A percentile compares a stretch with the other conserved stretches of the same genome.
phyloP scores from a whole-genome alignment of 2,113 vertebrate genomes.

The Microtus montanus region DNA sequence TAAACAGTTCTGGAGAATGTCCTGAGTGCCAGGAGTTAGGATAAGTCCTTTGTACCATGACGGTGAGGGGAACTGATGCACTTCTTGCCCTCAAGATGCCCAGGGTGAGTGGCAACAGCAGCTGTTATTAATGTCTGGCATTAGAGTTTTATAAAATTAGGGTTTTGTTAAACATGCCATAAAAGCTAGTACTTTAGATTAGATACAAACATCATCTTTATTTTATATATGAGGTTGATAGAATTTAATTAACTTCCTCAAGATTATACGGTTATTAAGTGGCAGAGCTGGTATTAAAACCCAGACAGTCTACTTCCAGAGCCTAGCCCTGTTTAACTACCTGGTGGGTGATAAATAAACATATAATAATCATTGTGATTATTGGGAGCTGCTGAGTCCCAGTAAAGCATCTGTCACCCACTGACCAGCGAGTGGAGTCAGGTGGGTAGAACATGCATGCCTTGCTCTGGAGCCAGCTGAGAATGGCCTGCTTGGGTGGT shows the following conservation, averaged over 20 bases:
- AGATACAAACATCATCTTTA: conserved; percentile 36
- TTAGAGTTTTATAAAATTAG: conserved; percentile 35
- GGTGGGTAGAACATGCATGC: not conserved
- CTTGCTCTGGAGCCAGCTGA: not conserved
- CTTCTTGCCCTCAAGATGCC: not conserved
- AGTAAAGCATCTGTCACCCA: conserved; percentile 10
- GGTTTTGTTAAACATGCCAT: conserved; percentile 4
- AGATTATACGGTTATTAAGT: conserved; percentile 37
- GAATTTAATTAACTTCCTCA: conserved; percentile 68
- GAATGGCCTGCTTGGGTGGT: not conserved
- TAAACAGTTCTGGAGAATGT: not conserved
- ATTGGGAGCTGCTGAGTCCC: conserved; percentile 2
- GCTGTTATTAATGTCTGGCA: not conserved
- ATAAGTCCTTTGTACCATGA: not conserved
- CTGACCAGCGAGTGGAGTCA: not conserved
- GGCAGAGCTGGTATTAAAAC: conserved; percentile 45
- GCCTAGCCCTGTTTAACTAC: conserved; percentile 1
- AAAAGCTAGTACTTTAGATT: conserved; percentile 36
- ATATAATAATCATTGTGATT: not conserved
- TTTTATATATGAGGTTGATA: conserved; percentile 24
- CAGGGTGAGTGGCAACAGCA: not conserved
- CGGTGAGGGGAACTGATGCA: not conserved
- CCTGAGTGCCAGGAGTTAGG: not conserved
- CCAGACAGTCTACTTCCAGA: conserved; percentile 14
- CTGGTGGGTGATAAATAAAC: conserved; percentile 32